Conservation (phyloP, 1,140 invertebrate genomes). For the Stenopsyche tienmushanensis region DNA sequence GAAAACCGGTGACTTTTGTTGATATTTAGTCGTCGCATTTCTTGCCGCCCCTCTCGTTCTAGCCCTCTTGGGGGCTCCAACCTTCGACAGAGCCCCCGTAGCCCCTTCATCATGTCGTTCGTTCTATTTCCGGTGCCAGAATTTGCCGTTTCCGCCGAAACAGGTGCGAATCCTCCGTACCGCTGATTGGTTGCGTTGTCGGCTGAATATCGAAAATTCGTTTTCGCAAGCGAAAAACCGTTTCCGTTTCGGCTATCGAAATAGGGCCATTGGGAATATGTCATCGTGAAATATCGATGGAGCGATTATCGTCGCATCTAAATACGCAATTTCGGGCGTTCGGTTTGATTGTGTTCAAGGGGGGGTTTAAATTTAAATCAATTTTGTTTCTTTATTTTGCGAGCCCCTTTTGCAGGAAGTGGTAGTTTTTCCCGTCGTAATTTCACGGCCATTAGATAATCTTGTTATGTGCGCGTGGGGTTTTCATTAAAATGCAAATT, state of each 20-base stretch:
- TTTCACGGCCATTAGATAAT: constrained; percentile 43
- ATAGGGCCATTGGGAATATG: too few relatives aligned
- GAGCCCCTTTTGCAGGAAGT: background rate
- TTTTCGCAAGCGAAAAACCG: background rate
- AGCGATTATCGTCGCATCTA: too few relatives aligned
- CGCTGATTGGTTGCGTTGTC: constrained; percentile 38
- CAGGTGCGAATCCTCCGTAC: constrained; percentile 21
- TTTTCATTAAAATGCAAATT: constrained; percentile 43
- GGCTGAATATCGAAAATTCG: constrained; percentile 6
- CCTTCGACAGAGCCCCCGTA: constrained; percentile 1
- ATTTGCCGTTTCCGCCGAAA: constrained; percentile 38
- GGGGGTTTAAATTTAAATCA: constrained; percentile 36
- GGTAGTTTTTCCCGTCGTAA: constrained; percentile 36
- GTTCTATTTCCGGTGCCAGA: constrained; percentile 37
- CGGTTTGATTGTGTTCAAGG: too few relatives aligned
- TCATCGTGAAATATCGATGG: too few relatives aligned
- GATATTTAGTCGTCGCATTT: constrained; percentile 3
- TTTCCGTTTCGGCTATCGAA: constrained; percentile 3
- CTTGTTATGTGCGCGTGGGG: constrained; percentile 38
- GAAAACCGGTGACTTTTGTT: constrained; percentile 13
- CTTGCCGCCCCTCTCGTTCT: background rate
- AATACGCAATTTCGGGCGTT: too few relatives aligned
- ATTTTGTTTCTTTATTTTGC: constrained; percentile 27
- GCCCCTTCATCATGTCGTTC: constrained; percentile 26
- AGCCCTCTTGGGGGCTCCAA: background rate